Evolutionary conservation across 2,113 vertebrate genomes (phyloP).

Genomic region (Erythrocercus mccallii): DNA sequence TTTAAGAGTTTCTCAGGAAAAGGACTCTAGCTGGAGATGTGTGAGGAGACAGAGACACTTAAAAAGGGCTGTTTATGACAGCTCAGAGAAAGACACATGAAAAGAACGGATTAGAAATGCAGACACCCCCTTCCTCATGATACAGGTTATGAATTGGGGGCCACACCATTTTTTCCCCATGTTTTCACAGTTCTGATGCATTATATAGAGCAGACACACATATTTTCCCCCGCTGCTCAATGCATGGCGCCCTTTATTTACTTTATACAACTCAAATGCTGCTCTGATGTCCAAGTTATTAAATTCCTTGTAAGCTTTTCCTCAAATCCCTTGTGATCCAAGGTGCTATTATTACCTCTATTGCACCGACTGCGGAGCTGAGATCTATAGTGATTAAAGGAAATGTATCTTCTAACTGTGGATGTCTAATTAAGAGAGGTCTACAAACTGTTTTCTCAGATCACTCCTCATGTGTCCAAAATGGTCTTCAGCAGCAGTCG

Average conservation of each 20-base stretch:
- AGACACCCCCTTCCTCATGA: background rate
- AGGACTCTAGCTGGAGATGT: background rate
- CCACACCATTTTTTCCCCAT: background rate
- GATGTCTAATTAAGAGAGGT: conserved; percentile 44
- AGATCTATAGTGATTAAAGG: conserved; percentile 34
- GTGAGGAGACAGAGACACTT: background rate
- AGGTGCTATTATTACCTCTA: conserved; percentile 33
- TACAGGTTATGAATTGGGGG: background rate
- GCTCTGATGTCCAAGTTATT: background rate
- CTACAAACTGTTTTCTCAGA: conserved; percentile 46
- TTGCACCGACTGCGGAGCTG: background rate
- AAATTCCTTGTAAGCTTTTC: conserved; percentile 29
- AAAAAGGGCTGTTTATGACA: background rate
- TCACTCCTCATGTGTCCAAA: conserved; percentile 36
- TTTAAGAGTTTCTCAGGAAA: background rate
- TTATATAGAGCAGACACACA: background rate
- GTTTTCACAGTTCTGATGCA: background rate
- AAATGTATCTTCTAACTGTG: conserved; percentile 42
- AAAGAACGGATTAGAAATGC: background rate
- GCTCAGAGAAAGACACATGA: background rate
- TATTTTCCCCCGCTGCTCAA: background rate
- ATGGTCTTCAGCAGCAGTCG: conserved; percentile 42
- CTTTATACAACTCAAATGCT: background rate
- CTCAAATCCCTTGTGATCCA: background rate
- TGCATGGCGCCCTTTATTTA: background rate